Evolutionary conservation across 1,140 invertebrate genomes (phyloP).

Genomic region (Eumeta japonica): DNA sequence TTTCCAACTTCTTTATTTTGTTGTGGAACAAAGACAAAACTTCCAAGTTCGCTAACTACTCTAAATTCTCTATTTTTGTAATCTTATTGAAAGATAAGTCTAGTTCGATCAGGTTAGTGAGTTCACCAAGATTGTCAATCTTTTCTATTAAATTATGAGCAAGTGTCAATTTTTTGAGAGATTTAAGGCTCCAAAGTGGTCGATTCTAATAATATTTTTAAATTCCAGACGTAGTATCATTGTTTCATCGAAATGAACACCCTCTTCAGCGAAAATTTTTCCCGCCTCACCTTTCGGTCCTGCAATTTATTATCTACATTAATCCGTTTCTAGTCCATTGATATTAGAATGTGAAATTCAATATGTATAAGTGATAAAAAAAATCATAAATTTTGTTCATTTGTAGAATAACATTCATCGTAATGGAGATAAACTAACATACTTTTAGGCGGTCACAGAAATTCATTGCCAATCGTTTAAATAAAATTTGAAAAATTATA

Average conservation of each 20-base stretch:
- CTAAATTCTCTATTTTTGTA: constrained; percentile 71
- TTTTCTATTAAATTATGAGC: constrained; percentile 82
- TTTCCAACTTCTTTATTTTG: constrained; percentile 73
- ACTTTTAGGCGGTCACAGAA: no score
- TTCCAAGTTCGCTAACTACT: constrained; percentile 72
- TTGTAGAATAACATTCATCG: no score
- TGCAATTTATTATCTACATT: constrained; percentile 35
- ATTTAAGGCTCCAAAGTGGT: constrained; percentile 78
- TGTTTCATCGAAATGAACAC: constrained; percentile 65
- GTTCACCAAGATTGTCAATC: constrained; percentile 78
- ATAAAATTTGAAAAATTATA: neutral
- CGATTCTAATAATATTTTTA: constrained; percentile 86
- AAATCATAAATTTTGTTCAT: no score
- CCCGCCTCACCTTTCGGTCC: constrained; percentile 55
- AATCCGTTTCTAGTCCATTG: constrained; percentile 48
- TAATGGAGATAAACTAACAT: no score
- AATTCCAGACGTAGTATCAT: constrained; percentile 67
- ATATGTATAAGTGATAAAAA: no score
- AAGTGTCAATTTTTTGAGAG: constrained; percentile 78
- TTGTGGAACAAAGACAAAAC: constrained; percentile 76
- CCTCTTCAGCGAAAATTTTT: constrained; percentile 64
- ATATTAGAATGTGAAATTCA: neutral
- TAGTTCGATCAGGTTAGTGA: constrained; percentile 74
- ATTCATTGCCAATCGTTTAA: neutral
- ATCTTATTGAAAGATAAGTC: constrained; percentile 81